Evolutionary conservation across 2,888 invertebrate species (phyloP).

Genomic region (Dolichomitus sp.): DNA sequence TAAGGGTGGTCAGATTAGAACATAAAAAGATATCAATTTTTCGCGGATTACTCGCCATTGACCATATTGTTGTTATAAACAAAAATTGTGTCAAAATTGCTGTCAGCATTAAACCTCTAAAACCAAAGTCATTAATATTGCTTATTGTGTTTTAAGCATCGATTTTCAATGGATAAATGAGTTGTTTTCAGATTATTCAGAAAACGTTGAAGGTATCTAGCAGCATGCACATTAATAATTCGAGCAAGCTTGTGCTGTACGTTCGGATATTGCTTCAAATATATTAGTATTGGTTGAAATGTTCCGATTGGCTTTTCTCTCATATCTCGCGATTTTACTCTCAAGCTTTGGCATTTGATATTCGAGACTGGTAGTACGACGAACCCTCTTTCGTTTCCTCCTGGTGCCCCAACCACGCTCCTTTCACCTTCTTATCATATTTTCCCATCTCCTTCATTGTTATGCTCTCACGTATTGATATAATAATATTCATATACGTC

Average conservation of each 20-base stretch:
- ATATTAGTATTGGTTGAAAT: background rate
- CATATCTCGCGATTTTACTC: background rate
- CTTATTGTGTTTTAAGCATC: too few relatives aligned
- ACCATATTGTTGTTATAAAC: too few relatives aligned
- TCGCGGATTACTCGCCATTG: too few relatives aligned
- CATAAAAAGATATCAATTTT: too few relatives aligned
- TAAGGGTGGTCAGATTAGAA: too few relatives aligned
- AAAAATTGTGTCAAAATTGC: too few relatives aligned
- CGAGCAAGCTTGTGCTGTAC: background rate
- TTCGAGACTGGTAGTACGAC: constrained; percentile 42
- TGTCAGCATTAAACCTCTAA: too few relatives aligned
- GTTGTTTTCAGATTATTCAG: too few relatives aligned
- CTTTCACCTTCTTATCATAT: constrained; percentile 2
- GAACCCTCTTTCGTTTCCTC: constrained; percentile 30
- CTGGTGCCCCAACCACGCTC: constrained; percentile 20
- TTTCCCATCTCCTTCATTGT: background rate
- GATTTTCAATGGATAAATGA: too few relatives aligned
- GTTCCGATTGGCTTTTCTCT: background rate
- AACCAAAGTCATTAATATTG: too few relatives aligned
- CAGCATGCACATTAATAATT: too few relatives aligned
- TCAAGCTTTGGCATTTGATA: constrained; percentile 46
- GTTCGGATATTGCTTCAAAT: constrained; percentile 3
- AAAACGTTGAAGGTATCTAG: too few relatives aligned
- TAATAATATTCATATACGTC: constrained; percentile 2
- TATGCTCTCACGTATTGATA: constrained; percentile 5